phyloP scores from a whole-genome alignment of 1,140 invertebrate genomes.

The Rhagoletis pomonella region DNA sequence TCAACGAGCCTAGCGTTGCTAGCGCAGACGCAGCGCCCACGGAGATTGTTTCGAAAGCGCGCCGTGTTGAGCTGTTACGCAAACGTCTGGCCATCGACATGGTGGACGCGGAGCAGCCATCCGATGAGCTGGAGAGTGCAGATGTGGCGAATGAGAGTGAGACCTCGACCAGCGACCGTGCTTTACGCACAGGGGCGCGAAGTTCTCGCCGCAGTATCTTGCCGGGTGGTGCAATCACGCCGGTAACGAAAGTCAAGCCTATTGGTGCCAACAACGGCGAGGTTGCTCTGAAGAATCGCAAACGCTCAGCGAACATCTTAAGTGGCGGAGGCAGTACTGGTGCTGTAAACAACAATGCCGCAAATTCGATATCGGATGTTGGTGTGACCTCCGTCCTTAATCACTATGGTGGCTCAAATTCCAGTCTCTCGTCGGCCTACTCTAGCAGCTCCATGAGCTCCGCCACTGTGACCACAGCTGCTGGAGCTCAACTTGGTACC shows the following conservation, averaged over 20 bases:
- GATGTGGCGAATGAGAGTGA: neutral
- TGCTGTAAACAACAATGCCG: neutral
- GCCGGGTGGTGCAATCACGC: slow-evolving; percentile 11
- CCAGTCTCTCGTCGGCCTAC: slow-evolving; percentile 54
- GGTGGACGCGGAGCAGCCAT: slow-evolving; percentile 61
- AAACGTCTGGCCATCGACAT: slow-evolving; percentile 72
- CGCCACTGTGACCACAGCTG: slow-evolving; percentile 44
- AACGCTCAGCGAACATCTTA: neutral
- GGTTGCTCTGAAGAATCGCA: neutral
- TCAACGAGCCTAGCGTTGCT: neutral
- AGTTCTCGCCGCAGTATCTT: slow-evolving; percentile 49
- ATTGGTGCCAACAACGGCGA: neutral
- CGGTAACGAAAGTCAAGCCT: neutral
- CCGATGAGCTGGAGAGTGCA: neutral
- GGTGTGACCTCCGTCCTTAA: slow-evolving; percentile 31
- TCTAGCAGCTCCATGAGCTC: slow-evolving; percentile 52
- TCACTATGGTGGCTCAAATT: slow-evolving; percentile 57
- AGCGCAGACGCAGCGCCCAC: neutral
- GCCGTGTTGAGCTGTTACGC: slow-evolving; percentile 68
- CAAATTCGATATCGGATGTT: neutral
- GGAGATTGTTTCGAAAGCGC: slow-evolving; percentile 60
- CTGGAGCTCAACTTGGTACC: slow-evolving; percentile 56
- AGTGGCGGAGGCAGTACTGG: neutral
- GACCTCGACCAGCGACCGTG: slow-evolving; percentile 17
- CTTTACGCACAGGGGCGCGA: slow-evolving; percentile 47